Base-by-base conservation (phyloP, 2,797 vertebrate genomes). In the Pseudopleuronectes americanus region DNA sequence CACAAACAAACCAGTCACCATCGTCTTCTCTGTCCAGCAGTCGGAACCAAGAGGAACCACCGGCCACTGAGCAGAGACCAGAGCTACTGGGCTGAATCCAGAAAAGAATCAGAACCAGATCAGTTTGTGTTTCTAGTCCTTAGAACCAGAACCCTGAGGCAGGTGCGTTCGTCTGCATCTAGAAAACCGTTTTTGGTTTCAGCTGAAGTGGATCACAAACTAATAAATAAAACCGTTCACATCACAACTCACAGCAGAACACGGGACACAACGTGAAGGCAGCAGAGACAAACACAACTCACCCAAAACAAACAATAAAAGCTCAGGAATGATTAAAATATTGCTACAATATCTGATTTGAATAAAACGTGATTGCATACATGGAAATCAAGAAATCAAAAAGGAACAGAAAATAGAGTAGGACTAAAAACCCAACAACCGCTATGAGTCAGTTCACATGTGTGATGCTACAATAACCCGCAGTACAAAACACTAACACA, bases 171-270 rank as follows among this genome's bases (percentile, higher is more conserved):
- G 74, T 83, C 85, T 85, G 84, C 80, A 88, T 83, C 76, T 68
- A 80, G 36, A 89, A 90, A 88, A 84, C 81, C 76, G 65, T 89
- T 92, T 94, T 95, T 95, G 94, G 93, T 94, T 92, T 93, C 73
- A 93, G 94, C 93, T 94, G 92, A 92, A 93, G 88, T 92, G 90
- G 88, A 93, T 87, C 73, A 89, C 74, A 88, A 87, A 90, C 54
- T 33, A 75, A 90, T 90, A 92, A 84, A 89, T 91, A 90, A 86
- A 92, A 87, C 57, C 71, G 68, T 84, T 86, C 72, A 84, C 65
- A 48, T 69, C 64, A 74, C 72, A 69, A 47, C 56, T 24, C 38
- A 76, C 57, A 24, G 61, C 77, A 75, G 52, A 74, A 76, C 57
- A 87, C 48, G 12, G 80, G 68, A 67, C 78, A 68, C 80, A 84